Evolutionary conservation across 1,140 invertebrate genomes (phyloP).

Genomic region (Drosophila repletoides): DNA sequence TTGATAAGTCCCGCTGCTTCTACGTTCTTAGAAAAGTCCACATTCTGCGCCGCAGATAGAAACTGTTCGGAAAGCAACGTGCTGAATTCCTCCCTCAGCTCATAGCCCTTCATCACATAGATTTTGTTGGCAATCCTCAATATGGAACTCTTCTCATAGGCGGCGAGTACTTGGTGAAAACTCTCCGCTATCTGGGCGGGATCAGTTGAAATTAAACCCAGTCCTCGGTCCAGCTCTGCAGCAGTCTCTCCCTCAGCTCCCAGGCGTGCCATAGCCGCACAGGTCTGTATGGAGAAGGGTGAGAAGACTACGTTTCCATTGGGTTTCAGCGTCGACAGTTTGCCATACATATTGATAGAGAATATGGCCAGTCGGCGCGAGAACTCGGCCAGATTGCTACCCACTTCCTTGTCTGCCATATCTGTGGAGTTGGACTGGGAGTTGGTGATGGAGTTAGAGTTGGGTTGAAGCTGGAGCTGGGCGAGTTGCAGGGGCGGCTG

Average conservation of each 20-base stretch:
- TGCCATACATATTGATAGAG: constrained; percentile 52
- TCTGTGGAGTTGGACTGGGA: neutral
- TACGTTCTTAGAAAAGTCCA: constrained; percentile 82
- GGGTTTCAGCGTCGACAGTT: constrained; percentile 39
- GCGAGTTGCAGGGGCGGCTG: constrained; percentile 9
- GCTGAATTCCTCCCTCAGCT: constrained; percentile 51
- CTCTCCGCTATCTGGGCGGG: constrained; percentile 45
- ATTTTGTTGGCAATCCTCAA: constrained; percentile 76
- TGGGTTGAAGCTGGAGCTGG: neutral
- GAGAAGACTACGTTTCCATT: constrained; percentile 84
- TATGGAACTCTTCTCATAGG: constrained; percentile 60
- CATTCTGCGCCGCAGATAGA: constrained; percentile 68
- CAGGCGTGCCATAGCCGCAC: constrained; percentile 84
- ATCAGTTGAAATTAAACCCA: constrained; percentile 79
- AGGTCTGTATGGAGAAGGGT: constrained; percentile 84
- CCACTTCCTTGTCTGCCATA: constrained; percentile 23
- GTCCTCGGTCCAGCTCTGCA: constrained; percentile 82
- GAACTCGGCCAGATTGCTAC: constrained; percentile 27
- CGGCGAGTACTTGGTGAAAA: constrained; percentile 50
- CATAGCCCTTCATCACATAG: constrained; percentile 58
- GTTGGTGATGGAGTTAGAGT: neutral
- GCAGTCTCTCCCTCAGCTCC: constrained; percentile 84
- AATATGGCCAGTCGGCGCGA: constrained; percentile 57
- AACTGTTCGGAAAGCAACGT: constrained; percentile 59
- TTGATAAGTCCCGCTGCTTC: constrained; percentile 84